phyloP scores from a whole-genome alignment of 2,888 invertebrate genomes.

The Piscicola geometra region DNA sequence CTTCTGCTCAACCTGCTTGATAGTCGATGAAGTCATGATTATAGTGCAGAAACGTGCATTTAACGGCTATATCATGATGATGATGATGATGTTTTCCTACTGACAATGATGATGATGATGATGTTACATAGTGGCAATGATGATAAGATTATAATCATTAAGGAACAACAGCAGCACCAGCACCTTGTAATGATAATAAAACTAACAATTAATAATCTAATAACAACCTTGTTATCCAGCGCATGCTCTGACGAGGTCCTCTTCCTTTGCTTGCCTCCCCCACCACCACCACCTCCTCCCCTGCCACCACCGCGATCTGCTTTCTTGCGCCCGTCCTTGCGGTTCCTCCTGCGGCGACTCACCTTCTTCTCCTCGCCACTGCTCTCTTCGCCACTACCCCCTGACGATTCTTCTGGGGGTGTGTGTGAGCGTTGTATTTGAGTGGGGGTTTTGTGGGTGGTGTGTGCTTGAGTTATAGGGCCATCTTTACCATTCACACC shows the following conservation, averaged over 20 bases:
- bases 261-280: slow-evolving; percentile 4
- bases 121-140: too few relatives aligned
- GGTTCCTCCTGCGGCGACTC: slow-evolving; percentile 4
- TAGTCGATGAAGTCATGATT: neutral
- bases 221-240: neutral
- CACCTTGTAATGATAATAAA: neutral
- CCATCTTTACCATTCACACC: too few relatives aligned
- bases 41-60: too few relatives aligned
- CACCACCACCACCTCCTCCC: neutral
- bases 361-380: slow-evolving; percentile 1
- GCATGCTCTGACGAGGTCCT: slow-evolving; percentile 19
- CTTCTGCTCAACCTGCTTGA: slow-evolving; percentile 8
- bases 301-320: neutral
- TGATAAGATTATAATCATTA: too few relatives aligned
- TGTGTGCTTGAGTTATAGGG: too few relatives aligned
- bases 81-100: too few relatives aligned
- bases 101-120: too few relatives aligned
- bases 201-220: neutral
- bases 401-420: slow-evolving; percentile 26
- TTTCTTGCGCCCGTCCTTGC: slow-evolving; percentile 3
- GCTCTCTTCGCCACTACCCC: slow-evolving; percentile 5
- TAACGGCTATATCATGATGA: too few relatives aligned
- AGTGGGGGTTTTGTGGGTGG: too few relatives aligned
- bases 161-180: too few relatives aligned
- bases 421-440: too few relatives aligned